Evolutionary conservation across 2,888 invertebrate genomes (phyloP).

Genomic region (Drosophila ezoana): DNA sequence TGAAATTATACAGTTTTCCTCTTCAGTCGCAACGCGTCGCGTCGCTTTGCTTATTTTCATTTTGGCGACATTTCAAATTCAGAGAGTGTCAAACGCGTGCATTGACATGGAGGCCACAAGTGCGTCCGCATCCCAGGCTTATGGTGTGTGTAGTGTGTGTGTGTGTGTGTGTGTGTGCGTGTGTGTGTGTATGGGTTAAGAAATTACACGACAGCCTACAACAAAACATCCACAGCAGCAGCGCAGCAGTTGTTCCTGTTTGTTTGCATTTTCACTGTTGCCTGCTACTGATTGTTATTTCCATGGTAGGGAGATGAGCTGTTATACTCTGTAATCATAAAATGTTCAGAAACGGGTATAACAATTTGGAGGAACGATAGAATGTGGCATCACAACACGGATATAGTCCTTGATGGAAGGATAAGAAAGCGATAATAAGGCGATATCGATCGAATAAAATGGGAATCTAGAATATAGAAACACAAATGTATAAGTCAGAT

Average conservation of each 20-base stretch:
- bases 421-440: too few species aligned
- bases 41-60: constrained; percentile 49
- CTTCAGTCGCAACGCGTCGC: constrained; percentile 12
- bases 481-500: too few species aligned
- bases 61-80: constrained; percentile 76
- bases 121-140: constrained; percentile 48
- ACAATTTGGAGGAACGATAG: neutral
- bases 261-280: constrained; percentile 62
- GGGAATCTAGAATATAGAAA: neutral
- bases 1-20: constrained; percentile 47
- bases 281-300: constrained; percentile 52
- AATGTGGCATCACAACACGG: too few species aligned
- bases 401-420: neutral
- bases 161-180: constrained; percentile 1
- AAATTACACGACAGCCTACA: constrained; percentile 56
- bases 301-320: constrained; percentile 10
- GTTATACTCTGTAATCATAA: constrained; percentile 11
- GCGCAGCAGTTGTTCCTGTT: constrained; percentile 33
- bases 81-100: constrained; percentile 71
- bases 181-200: constrained; percentile 29
- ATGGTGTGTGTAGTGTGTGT: neutral
- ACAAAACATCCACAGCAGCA: constrained; percentile 33
- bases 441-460: neutral
- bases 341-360: neutral
- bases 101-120: constrained; percentile 75